A percentile compares a stretch with the other conserved stretches of the same genome.
These are phyloP conservation scores for Poecilia latipinna DNA, from an alignment of 2,113 vertebrate species.

Conservation along the genomic window DNA sequence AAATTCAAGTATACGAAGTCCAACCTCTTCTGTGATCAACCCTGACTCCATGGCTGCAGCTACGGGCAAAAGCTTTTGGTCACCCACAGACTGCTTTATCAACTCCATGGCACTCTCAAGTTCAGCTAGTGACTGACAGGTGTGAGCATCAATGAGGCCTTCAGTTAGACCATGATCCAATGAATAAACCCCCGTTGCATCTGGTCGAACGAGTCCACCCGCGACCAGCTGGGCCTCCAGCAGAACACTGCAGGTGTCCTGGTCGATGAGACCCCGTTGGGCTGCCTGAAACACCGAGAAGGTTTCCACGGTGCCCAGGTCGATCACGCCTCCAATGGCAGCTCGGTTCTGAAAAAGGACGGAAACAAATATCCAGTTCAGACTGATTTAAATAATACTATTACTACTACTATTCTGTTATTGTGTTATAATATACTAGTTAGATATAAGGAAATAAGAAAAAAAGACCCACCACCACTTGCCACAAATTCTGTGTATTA, in stretches of 20 bases:
- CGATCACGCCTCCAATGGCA: slow-evolving; percentile 92
- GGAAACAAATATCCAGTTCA: slow-evolving; percentile 10
- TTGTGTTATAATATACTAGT: background rate
- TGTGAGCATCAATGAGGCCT: slow-evolving; percentile 82
- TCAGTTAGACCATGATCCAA: slow-evolving; percentile 83
- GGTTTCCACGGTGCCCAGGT: slow-evolving; percentile 93
- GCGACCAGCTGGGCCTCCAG: slow-evolving; percentile 90
- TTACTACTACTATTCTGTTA: background rate
- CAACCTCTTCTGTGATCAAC: slow-evolving; percentile 82
- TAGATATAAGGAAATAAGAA: slow-evolving; percentile 19
- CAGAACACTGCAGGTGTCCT: slow-evolving; percentile 88
- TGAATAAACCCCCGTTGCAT: slow-evolving; percentile 80
- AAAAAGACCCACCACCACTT: slow-evolving; percentile 35
- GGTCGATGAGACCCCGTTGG: slow-evolving; percentile 93
- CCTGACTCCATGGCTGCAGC: slow-evolving; percentile 82
- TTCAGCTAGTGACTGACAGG: slow-evolving; percentile 78
- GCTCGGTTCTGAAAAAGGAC: slow-evolving; percentile 80
- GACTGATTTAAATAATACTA: slow-evolving; percentile 4
- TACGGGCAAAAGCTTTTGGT: slow-evolving; percentile 70
- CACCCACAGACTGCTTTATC: slow-evolving; percentile 61
- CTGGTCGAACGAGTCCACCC: slow-evolving; percentile 86
- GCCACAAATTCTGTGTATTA: slow-evolving; percentile 13
- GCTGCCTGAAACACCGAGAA: slow-evolving; percentile 91
- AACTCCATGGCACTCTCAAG: slow-evolving; percentile 78
- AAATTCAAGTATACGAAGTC: slow-evolving; percentile 87